Evolutionary conservation across 2,888 invertebrate genomes (phyloP), one percentile per base, ranked within the genome.

Genomic region (Lithophane socia): DNA sequence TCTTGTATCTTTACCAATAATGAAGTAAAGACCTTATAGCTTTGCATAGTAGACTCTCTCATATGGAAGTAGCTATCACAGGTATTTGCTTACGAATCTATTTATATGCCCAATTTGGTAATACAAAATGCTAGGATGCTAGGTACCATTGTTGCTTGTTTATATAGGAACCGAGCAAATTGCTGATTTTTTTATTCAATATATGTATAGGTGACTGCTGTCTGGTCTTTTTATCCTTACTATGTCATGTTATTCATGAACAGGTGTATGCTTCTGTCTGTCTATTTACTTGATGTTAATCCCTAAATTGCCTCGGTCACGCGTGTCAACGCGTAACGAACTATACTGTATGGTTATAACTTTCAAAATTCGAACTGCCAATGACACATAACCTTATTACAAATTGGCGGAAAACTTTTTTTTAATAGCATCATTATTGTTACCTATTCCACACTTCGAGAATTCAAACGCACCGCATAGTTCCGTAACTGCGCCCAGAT

Each of bases 401-500:
- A 18, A 37, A 21, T 37, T 61, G 47, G 18, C 9, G 18, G 29
- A 29, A 29, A 75, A 1, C 12, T 9, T 9, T 12, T 16, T n/a
- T 18, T 54, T 74, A 63, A n/a, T 49, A 64, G n/a, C 71, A 13
- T 47, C 18, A 18, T 24, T 49, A 4, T 58, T 37, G 12, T 58
- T 24, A 16, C 47, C 24, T 49, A 42, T 29, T n/a, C 18, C 13
- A 8, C 21, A 37, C 18, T 63, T 16, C 24, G 56, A 63, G 52
- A 61, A 61, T 58, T 65, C 52, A 75, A 83, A 76, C 70, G 56
- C 12, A 63, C 72, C 72, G 74, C 85, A 73, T 75, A 77, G 84
- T 84, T 66, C 42, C 42, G 63, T 56, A 65, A 44, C 70, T 68
- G 65, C 68, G 60, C 16, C 79, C 65, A 75, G 84, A 87, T 87